Evolutionary conservation across 2,888 invertebrate species (phyloP), one percentile per base, ranked within the genome.

Genomic region (Drosophila meridionalis): DNA sequence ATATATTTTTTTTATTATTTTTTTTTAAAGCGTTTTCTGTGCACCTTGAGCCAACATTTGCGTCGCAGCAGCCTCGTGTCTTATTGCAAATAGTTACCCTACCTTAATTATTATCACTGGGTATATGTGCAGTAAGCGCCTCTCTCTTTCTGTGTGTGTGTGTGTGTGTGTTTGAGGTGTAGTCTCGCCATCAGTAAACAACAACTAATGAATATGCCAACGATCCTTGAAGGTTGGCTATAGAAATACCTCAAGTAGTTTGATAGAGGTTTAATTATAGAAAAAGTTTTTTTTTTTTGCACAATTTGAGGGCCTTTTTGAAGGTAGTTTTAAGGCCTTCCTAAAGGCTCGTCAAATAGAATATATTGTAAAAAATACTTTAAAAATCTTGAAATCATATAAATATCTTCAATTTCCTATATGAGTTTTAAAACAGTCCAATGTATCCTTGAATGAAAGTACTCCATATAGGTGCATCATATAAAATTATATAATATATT

Each of bases 41-140:
- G 60, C 60, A 77, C 60, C 66, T 74, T 45, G 63, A 40, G 64
- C 58, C 67, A 62, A 48, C 45, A 65, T 76, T 80, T 80, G 65
- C 68, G 68, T 62, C 76, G 79, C 72, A 78, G 80, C 71, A 71
- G 78, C 76, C 73, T 76, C 80, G 78, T 76, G 76, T 40, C 76
- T 67, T 32, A 59, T 48, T 57, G 67, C 80, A 79, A 78, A 78
- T 65, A 75, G 53, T 65, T 67, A 72, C 64, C 80, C 72, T 67
- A 64, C n/a, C 47, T 36, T 52, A 2, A 53, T 28, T 36, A 72
- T 75, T 75, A 75, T 68, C 79, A 63, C 36, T 32, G 78, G 64
- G 67, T 66, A 78, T 76, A 60, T 66, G 40, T 30, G 53, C n/a
- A 56, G 14, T 58, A 11, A 36, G 53, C 20, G 14, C 14, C 34